A percentile compares a stretch with the other conserved stretches of the same genome.
phyloP scores from a whole-genome alignment of 2,888 invertebrate genomes.

The Acrocyrtus sp. region DNA sequence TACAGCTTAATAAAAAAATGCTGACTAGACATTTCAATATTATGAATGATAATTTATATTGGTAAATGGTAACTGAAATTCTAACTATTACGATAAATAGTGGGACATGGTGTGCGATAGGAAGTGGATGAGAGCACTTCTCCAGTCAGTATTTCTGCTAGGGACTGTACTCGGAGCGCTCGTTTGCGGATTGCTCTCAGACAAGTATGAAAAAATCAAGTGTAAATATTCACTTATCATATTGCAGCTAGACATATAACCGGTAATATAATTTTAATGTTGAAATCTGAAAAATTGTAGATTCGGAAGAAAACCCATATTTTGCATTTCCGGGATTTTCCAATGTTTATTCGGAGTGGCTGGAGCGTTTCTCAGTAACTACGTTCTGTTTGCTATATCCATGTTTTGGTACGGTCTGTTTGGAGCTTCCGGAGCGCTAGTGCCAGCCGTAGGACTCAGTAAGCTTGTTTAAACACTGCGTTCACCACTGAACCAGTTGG shows the following conservation, averaged over 20 bases:
- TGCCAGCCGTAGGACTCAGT: slow-evolving; percentile 17
- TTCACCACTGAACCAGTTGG: too few relatives aligned
- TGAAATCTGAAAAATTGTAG: neutral
- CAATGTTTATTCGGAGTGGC: neutral
- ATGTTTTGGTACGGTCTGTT: slow-evolving; percentile 21
- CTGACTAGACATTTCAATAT: too few relatives aligned
- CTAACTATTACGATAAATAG: neutral
- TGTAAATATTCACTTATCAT: too few relatives aligned
- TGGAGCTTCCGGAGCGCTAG: neutral
- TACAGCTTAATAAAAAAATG: neutral
- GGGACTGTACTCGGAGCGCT: slow-evolving; percentile 8
- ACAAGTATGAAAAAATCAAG: neutral
- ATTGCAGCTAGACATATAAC: too few relatives aligned
- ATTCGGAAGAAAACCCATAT: neutral
- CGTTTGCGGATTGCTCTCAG: neutral
- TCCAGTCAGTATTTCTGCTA: slow-evolving; percentile 14
- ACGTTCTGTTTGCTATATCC: neutral
- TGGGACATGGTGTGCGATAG: slow-evolving; percentile 16
- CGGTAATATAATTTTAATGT: too few relatives aligned
- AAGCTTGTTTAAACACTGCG: neutral
- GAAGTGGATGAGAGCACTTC: slow-evolving; percentile 17
- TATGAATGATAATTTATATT: neutral
- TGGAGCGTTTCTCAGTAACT: neutral
- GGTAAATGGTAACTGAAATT: too few relatives aligned
- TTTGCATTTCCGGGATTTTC: slow-evolving; percentile 7